Percentiles rank a stretch among this genome's conserved stretches.
phyloP scores from a whole-genome alignment of 2,888 invertebrate species.

The Watsonalla cultraria region DNA sequence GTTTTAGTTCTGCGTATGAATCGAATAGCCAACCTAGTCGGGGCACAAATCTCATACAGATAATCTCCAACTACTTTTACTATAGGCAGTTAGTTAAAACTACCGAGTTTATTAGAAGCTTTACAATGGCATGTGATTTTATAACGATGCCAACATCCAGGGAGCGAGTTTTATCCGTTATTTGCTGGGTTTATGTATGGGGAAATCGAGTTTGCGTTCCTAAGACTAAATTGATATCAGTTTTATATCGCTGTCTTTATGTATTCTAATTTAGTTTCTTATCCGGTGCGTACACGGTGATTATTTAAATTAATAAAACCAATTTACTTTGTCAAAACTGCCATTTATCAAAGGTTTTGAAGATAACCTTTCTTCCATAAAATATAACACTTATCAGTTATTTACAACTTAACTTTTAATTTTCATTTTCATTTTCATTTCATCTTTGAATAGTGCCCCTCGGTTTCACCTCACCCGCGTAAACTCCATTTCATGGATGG shows the following conservation, averaged over 20 bases:
- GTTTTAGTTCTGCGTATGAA: conserved; percentile 12
- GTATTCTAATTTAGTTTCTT: no score
- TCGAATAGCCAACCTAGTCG: conserved; percentile 57
- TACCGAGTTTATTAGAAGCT: conserved; percentile 45
- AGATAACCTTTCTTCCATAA: no score
- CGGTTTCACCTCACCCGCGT: no score
- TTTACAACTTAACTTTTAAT: no score
- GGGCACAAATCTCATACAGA: conserved; percentile 69
- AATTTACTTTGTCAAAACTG: no score
- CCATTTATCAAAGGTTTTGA: no score
- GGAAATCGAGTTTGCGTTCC: not conserved
- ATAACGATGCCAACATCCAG: conserved; percentile 30
- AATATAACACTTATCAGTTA: no score
- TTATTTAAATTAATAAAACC: no score
- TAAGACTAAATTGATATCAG: not conserved
- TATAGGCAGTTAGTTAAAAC: conserved; percentile 49
- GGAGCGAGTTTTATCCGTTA: conserved; percentile 21
- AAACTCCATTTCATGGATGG: no score
- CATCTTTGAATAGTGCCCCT: no score
- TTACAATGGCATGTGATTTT: conserved; percentile 46
- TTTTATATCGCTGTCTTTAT: not conserved
- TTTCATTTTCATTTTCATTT: no score
- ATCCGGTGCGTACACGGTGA: no score
- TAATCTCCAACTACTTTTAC: conserved; percentile 70
- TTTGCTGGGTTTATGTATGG: conserved; percentile 13